These are phyloP conservation scores for Piscicola geometra DNA, from an alignment of 2,888 invertebrate genomes.

Conservation along the genomic window DNA sequence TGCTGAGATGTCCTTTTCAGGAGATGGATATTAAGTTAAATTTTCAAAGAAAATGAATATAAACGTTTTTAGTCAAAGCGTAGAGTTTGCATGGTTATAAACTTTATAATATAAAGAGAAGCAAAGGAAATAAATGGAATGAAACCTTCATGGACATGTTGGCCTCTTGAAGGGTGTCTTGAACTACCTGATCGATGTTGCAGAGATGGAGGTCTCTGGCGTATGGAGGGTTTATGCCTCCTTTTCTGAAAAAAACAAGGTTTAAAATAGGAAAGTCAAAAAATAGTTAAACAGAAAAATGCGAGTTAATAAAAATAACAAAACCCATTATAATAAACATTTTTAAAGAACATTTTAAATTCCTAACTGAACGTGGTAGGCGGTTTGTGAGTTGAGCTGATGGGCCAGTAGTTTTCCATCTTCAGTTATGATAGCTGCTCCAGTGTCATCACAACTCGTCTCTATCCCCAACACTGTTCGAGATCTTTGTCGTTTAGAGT, in stretches of 20 bases:
- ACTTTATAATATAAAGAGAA: not conserved
- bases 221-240: slow-evolving; percentile 83
- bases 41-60: no score
- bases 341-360: slow-evolving; percentile 16
- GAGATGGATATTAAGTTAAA: no score
- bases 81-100: not conserved
- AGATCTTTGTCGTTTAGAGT: no score
- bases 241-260: no score
- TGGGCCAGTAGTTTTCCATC: slow-evolving; percentile 73
- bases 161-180: slow-evolving; percentile 36
- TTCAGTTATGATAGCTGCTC: slow-evolving; percentile 76
- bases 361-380: slow-evolving; percentile 63
- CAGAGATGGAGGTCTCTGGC: slow-evolving; percentile 75
- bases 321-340: no score
- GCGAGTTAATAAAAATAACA: no score
- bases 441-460: slow-evolving; percentile 96
- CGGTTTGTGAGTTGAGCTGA: slow-evolving; percentile 73
- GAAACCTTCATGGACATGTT: slow-evolving; percentile 36
- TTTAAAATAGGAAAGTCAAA: no score
- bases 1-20: slow-evolving; percentile 57
- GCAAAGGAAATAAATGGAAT: not conserved
- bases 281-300: no score
- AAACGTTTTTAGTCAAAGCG: not conserved
- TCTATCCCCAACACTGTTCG: slow-evolving; percentile 77
- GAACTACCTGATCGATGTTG: slow-evolving; percentile 71